phyloP scores from a whole-genome alignment of 2,797 vertebrate genomes.

The Rhinogobio ventralis region DNA sequence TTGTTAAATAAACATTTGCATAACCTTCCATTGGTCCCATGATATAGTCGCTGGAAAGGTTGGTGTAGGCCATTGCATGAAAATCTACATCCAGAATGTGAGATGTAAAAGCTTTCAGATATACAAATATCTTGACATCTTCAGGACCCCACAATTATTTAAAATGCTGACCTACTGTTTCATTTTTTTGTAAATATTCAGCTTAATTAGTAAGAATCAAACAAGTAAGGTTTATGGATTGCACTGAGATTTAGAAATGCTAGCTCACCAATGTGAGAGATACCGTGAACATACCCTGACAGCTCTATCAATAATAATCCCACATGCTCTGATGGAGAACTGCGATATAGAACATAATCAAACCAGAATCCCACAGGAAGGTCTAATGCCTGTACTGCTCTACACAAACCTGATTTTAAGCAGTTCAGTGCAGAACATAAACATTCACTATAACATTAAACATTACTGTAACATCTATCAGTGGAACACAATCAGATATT shows the following conservation, averaged over 20 bases:
- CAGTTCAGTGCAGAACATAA: not conserved
- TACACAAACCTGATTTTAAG: not conserved
- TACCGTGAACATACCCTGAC: not conserved
- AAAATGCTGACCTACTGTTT: not conserved
- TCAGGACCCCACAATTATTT: not conserved
- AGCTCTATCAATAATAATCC: conserved; percentile 28
- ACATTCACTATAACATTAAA: not conserved
- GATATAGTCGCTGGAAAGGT: not conserved
- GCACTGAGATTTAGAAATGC: not conserved
- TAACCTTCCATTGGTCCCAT: not conserved
- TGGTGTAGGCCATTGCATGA: not conserved
- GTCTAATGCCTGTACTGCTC: not conserved
- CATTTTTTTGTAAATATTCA: not conserved
- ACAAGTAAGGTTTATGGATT: not conserved
- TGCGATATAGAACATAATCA: conserved; percentile 16
- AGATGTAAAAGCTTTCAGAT: not conserved
- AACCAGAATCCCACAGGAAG: not conserved
- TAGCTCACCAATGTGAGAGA: not conserved
- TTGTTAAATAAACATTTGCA: not conserved
- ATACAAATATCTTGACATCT: not conserved
- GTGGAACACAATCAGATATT: conserved; percentile 8
- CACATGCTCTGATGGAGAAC: conserved; percentile 19
- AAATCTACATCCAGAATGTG: not conserved
- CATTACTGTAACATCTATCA: not conserved
- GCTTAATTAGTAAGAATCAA: not conserved